Conservation (phyloP, 2,888 invertebrate genomes). For the Ernsta delagoae region DNA sequence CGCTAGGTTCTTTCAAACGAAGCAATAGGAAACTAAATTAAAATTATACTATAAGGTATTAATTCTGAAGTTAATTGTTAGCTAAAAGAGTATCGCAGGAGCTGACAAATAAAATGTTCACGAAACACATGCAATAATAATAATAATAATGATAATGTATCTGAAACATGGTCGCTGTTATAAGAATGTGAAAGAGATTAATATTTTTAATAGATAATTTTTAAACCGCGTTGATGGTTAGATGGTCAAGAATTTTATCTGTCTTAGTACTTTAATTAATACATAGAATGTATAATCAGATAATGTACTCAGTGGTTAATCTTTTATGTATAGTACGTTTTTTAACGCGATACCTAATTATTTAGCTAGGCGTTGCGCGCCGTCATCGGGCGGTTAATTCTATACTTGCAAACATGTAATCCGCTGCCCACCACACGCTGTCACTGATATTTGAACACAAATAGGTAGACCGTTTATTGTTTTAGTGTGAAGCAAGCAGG, state of each 20-base stretch:
- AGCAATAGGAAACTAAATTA: slow-evolving; percentile 28
- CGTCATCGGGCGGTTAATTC: neutral
- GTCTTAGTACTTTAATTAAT: slow-evolving; percentile 51
- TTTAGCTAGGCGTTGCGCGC: neutral
- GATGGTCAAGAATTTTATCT: slow-evolving; percentile 62
- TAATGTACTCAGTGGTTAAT: slow-evolving; percentile 10
- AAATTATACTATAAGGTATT: slow-evolving; percentile 14
- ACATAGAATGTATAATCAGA: slow-evolving; percentile 23
- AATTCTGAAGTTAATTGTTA: slow-evolving; percentile 25
- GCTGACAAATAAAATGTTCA: slow-evolving; percentile 8
- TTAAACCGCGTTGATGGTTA: slow-evolving; percentile 59
- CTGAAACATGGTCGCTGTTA: slow-evolving; percentile 39
- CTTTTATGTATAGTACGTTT: neutral
- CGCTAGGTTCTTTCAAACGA: slow-evolving; percentile 22
- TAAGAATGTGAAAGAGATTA: slow-evolving; percentile 51
- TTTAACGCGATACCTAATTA: no score
- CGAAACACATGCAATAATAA: slow-evolving; percentile 33
- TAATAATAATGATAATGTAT: slow-evolving; percentile 5
- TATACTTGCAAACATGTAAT: neutral
- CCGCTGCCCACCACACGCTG: neutral
- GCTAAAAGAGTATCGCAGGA: slow-evolving; percentile 13
- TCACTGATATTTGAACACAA: neutral
- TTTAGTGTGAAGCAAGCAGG: neutral
- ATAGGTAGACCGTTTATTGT: neutral
- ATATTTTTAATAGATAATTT: slow-evolving; percentile 68